Evolutionary conservation across 2,797 vertebrate species (phyloP).

Genomic region (Sorex maritimensis): DNA sequence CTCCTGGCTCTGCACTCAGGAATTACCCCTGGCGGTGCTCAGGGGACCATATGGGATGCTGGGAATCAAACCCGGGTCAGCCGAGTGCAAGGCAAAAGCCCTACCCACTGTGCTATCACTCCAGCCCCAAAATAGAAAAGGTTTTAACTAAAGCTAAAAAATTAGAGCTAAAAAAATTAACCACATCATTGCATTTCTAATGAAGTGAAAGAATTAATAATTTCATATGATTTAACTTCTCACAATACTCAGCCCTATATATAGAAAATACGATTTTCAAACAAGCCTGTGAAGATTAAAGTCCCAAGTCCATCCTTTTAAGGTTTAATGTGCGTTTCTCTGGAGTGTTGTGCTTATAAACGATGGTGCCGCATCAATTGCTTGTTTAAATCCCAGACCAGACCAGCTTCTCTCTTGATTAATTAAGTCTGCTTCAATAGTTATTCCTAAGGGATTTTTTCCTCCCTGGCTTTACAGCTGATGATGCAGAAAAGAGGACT

Average conservation of each 20-base stretch:
- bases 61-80: too few species aligned
- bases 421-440: background rate
- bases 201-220: background rate
- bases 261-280: background rate
- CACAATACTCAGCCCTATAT: background rate
- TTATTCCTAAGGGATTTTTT: background rate
- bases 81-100: too few species aligned
- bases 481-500: background rate
- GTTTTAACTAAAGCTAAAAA: background rate
- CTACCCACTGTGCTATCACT: too few species aligned
- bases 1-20: too few species aligned
- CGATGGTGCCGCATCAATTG: background rate
- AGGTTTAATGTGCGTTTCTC: background rate
- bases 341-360: constrained; percentile 32
- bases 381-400: background rate
- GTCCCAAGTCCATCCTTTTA: background rate
- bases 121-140: constrained; percentile 21
- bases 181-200: constrained; percentile 16
- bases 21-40: too few species aligned
- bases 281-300: constrained; percentile 10
- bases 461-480: background rate
- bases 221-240: constrained; percentile 30
- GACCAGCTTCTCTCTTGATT: background rate
- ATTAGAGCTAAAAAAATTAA: constrained; percentile 15
- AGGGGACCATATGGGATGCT: too few species aligned